Evolutionary conservation across 2,797 vertebrate species (phyloP), one percentile per base, ranked within the genome.

Genomic region (Erethizon dorsatum): DNA sequence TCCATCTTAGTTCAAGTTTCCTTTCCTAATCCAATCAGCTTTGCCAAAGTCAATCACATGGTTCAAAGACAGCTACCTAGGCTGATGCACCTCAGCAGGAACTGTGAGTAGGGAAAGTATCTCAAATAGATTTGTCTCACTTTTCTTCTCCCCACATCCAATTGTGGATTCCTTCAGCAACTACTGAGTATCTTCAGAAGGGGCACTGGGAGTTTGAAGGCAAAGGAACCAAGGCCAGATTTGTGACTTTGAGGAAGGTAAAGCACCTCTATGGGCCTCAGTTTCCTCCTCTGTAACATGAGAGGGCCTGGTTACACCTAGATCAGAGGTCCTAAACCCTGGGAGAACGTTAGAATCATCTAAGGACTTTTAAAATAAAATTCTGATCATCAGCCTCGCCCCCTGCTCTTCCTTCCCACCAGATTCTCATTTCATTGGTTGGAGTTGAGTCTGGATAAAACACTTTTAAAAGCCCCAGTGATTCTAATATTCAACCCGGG

Each of bases 401-500:
- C 41, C 17, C 28, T 33, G 47, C n/a, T n/a, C 8, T 37, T 80
- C 37, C 37, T 33, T 73, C 6, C 50, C 11, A 12, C 83, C 33
- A 41, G 65, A 80, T 80, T 90, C 77, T 83, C 47, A 86, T 47
- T 79, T 88, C 50, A 47, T 65, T 79, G 50, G 33, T 67, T 90
- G 41, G 56, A 75, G 56, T 28, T 24, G n/a, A 37, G 33, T 56
- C 37, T 57, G 37, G 45, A 56, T 88, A 22, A 54, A 73, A 69
- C 41, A 22, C 56, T 69, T 83, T 50, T 15, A 52, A 91, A 71
- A 71, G 24, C n/a, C 31, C 6, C n/a, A 12, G 50, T n/a, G 61
- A 59, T 56, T 67, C 75, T n/a, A n/a, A 65, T 41, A 41, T 14
- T 14, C 26, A 67, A 37, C 8, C 24, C 65, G 14, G 67, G 56